phyloP scores from a whole-genome alignment of 1,140 invertebrate species.

The Dreissena rostriformis region DNA sequence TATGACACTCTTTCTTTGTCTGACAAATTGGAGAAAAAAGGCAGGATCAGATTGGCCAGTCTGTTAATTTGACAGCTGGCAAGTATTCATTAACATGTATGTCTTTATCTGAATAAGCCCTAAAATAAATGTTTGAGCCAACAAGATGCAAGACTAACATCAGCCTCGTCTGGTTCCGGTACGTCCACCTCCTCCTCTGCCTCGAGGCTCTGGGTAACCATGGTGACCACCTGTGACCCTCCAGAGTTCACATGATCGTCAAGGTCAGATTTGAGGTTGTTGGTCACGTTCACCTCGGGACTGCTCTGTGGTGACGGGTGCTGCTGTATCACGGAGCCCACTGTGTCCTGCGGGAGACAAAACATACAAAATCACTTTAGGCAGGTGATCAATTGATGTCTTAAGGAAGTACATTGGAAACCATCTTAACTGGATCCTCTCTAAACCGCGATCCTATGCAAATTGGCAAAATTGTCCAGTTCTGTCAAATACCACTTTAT shows the following conservation, averaged over 20 bases:
- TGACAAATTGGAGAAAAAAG: no score
- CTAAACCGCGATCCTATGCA: no score
- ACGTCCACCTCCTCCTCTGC: constrained; percentile 82
- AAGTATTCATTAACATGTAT: no score
- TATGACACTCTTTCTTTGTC: no score
- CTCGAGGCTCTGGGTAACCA: constrained; percentile 59
- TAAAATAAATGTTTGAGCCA: no score
- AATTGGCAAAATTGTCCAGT: no score
- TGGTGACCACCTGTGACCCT: constrained; percentile 81
- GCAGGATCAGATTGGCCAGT: no score
- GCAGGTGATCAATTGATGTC: not conserved
- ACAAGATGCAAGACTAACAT: constrained; percentile 78
- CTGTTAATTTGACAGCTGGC: no score
- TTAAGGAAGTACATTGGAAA: not conserved
- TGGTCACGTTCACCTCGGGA: constrained; percentile 80
- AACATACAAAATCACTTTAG: not conserved
- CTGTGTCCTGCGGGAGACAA: constrained; percentile 68
- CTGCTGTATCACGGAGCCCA: constrained; percentile 80
- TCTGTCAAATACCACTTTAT: no score
- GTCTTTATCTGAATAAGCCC: no score
- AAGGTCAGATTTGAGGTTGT: constrained; percentile 74
- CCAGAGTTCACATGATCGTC: constrained; percentile 67
- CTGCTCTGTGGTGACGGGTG: constrained; percentile 85
- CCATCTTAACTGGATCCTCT: no score
- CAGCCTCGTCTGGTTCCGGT: constrained; percentile 88